These are phyloP conservation scores for Punctoribates punctum DNA, from an alignment of 2,888 invertebrate species.

Conservation along the genomic window DNA sequence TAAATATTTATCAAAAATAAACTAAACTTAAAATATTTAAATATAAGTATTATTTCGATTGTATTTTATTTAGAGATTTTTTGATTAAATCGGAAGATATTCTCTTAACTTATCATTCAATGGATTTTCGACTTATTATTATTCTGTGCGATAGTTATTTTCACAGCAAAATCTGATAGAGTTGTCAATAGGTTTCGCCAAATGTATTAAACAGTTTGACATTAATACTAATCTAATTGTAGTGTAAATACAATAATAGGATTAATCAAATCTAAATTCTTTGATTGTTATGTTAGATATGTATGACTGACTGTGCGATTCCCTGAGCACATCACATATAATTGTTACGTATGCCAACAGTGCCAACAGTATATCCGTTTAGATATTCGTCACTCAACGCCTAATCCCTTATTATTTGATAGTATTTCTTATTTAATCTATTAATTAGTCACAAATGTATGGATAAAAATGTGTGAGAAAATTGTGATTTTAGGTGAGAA, in stretches of 20 bases:
- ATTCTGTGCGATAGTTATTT: not conserved
- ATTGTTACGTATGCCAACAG: not conserved
- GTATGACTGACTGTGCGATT: not conserved
- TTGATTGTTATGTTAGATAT: not conserved
- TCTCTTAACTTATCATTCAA: not conserved
- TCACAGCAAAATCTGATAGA: constrained; percentile 3
- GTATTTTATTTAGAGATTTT: not conserved
- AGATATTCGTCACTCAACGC: not conserved
- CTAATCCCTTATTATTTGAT: not conserved
- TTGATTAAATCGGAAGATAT: not conserved
- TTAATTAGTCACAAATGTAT: not conserved
- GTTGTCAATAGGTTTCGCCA: not conserved
- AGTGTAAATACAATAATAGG: not conserved
- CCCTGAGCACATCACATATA: not conserved
- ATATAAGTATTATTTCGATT: too few relatives aligned
- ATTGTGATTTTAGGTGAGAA: not conserved
- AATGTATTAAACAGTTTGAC: constrained; percentile 10
- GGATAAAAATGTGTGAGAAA: not conserved
- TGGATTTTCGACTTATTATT: not conserved
- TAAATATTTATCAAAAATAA: too few relatives aligned
- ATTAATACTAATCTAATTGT: constrained; percentile 28
- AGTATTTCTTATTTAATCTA: not conserved
- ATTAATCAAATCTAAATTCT: not conserved
- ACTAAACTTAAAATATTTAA: too few relatives aligned
- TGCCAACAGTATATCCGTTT: not conserved